Evolutionary conservation across 2,797 vertebrate species (phyloP), one percentile per base, ranked within the genome.

Genomic region (Cynodonichthys magdalenae): DNA sequence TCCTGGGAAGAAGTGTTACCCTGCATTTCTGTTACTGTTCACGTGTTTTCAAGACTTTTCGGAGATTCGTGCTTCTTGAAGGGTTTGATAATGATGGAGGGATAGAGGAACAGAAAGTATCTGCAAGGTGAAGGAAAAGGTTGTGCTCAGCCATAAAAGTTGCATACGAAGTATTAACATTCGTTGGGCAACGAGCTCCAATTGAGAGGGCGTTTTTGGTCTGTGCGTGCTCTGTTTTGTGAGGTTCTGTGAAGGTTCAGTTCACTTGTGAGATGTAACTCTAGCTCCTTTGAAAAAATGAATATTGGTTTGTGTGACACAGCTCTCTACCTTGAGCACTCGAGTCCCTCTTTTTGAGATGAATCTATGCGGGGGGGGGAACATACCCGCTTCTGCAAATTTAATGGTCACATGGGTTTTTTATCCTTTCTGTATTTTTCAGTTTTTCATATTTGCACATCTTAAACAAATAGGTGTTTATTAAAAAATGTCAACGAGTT

Each of bases 331-430:
- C 74, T 46, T 45, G 69, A 39, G 45, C 66, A 41, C 48, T 46
- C 65, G 66, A 58, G 51, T n/a, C 62, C 36, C 44, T 74, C 57
- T 72, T 68, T 52, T 53, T 63, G 74, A 65, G 79, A 69, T 83
- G 86, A 66, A 47, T 76, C 79, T 71, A 71, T 19, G 77, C 27
- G 63, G 82, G 86, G 87, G 81, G 65, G 1, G 5, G 60, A 75
- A 87, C 83, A 79, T 83, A 71, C 42, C 63, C 53, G 39, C 79
- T 77, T 68, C 50, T 88, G 79, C 82, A 79, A 75, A 74, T 89
- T 90, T 90, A 87, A 90, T 90, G 81, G 50, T 27, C 12, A 3
- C 44, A 62, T 31, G 77, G 71, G 56, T 69, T 75, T 62, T 56
- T 56, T 67, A 69, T 53, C 4, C 34, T 10, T 6, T 31, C 6